phyloP scores from a whole-genome alignment of 2,888 invertebrate species.

The Ormyrus rosae region DNA sequence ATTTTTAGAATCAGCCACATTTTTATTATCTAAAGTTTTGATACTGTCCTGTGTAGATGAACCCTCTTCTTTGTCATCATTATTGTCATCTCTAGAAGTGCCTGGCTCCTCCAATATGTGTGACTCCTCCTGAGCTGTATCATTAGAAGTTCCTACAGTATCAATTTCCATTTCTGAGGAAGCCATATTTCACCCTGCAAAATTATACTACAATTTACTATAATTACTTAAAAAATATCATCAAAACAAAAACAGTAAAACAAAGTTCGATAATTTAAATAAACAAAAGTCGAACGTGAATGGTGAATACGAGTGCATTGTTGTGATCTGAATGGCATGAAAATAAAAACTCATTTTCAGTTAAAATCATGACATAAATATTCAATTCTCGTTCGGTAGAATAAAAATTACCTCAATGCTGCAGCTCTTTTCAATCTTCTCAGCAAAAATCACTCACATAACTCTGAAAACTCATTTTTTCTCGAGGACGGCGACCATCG shows the following conservation, averaged over 20 bases:
- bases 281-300: not conserved
- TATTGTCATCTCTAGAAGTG: conserved; percentile 49
- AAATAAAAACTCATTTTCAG: not conserved
- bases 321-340: too few species aligned
- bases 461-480: conserved; percentile 38
- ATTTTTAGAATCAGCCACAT: conserved; percentile 45
- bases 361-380: conserved; percentile 33
- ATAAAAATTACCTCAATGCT: conserved; percentile 19
- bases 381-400: conserved; percentile 9
- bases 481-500: not conserved
- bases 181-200: conserved; percentile 38
- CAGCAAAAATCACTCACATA: not conserved
- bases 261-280: not conserved
- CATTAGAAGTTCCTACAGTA: not conserved
- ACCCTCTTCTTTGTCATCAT: conserved; percentile 50
- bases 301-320: too few species aligned
- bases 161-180: conserved; percentile 46
- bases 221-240: not conserved
- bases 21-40: conserved; percentile 42
- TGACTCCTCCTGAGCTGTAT: conserved; percentile 29
- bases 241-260: not conserved
- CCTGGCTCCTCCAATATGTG: conserved; percentile 37
- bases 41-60: conserved; percentile 23
- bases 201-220: not conserved
- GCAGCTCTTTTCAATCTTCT: conserved; percentile 24